Conservation (phyloP, 30 jellyfish, hydroid and myxozoan genomes). For the Hydractinia symbiolongicarpus region DNA sequence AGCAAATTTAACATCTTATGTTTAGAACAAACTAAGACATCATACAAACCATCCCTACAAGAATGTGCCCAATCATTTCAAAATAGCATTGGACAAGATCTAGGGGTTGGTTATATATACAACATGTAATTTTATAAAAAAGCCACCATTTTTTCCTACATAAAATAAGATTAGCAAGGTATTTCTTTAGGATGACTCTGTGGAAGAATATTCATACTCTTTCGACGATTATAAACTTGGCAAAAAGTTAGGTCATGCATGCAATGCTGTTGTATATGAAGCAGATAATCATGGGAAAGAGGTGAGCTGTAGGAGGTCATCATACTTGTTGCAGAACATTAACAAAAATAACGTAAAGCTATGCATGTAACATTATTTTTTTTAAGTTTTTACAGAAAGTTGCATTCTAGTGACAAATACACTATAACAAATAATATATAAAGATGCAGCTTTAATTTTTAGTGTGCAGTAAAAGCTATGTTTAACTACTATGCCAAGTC, state of each 20-base stretch:
- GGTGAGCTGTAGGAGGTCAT: constrained; percentile 24
- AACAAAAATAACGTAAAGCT: background rate
- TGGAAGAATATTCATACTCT: background rate
- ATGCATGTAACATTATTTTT: background rate
- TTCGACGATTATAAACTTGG: constrained; percentile 27
- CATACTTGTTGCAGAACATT: too few relatives aligned
- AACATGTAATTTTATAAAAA: too few relatives aligned
- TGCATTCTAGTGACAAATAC: too few relatives aligned
- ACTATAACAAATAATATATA: background rate
- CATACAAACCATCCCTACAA: too few relatives aligned
- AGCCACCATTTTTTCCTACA: too few relatives aligned
- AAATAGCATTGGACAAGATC: too few relatives aligned
- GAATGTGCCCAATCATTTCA: too few relatives aligned
- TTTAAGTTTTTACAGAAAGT: background rate
- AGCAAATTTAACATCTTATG: background rate
- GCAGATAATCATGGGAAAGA: constrained; percentile 55
- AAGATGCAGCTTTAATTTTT: background rate
- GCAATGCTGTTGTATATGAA: constrained; percentile 75
- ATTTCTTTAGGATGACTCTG: background rate
- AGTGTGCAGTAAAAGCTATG: constrained; percentile 76
- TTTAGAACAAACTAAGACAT: too few relatives aligned
- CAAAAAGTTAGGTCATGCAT: constrained; percentile 70
- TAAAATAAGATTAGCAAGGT: background rate
- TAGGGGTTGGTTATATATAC: too few relatives aligned
- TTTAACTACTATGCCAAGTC: constrained; percentile 54